Evolutionary conservation across 1,140 invertebrate genomes (phyloP).

Genomic region (Palaemon carinicauda): DNA sequence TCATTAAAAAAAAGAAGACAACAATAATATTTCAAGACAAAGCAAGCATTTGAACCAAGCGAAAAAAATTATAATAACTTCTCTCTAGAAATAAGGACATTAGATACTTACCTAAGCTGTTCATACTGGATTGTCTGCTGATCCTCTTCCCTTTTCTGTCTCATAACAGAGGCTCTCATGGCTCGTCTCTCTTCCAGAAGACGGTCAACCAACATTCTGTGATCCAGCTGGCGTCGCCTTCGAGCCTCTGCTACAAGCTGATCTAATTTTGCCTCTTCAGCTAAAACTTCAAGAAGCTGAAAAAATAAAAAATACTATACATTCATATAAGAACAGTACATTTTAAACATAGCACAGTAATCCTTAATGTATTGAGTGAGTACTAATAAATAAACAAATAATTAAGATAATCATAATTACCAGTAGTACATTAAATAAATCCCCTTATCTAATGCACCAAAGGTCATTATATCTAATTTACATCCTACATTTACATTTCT

Average conservation of each 20-base stretch:
- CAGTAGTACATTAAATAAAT: no score
- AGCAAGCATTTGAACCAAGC: no score
- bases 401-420: no score
- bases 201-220: conserved; percentile 7
- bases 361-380: not conserved
- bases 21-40: no score
- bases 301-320: not conserved
- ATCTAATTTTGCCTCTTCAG: conserved; percentile 14
- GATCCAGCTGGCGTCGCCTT: conserved; percentile 25
- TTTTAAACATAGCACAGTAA: not conserved
- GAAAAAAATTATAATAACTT: no score
- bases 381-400: not conserved
- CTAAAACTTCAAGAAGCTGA: conserved; percentile 28
- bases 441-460: no score
- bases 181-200: conserved; percentile 20
- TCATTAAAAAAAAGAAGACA: no score
- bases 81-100: no score
- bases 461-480: no score
- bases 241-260: conserved; percentile 26
- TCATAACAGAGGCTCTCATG: conserved; percentile 14
- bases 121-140: not conserved
- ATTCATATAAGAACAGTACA: no score
- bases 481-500: no score
- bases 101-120: conserved; percentile 2
- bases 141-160: not conserved